Base-by-base conservation (phyloP, 53 echinoderm and acorn worm genomes). In the Hippasteria phrygiana region DNA sequence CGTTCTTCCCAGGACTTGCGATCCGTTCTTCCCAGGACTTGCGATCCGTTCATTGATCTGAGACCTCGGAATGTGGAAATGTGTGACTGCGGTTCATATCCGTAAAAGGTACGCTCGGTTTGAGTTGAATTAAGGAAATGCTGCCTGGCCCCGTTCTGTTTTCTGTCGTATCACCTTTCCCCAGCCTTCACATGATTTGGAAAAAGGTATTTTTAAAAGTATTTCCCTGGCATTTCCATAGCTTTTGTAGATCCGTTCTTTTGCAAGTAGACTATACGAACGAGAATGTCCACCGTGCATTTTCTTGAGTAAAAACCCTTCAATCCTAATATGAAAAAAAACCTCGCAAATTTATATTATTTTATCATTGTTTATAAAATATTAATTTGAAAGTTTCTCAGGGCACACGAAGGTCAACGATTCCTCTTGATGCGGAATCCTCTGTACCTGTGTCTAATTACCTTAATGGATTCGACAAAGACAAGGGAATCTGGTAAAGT, bases 21-120 rank as follows among this genome's bases (percentile, higher is more conserved):
- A n/a, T n/a, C n/a, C n/a, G n/a, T n/a, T 22, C n/a, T 35, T 12
- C 9, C 4, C 3, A 26, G 24, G 73, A 20, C 8, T 22, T 24
- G 73, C 6, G 43, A 22, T 5, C n/a, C 22, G n/a, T 17, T 41
- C 43, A 73, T 27, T 8, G 40, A 70, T 20, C 42, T 20, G 33
- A 42, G 73, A 8, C 73, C 73, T 73, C 1, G 41, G 73, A 73
- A 43, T 66, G 7, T 66, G 67, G 65, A 82, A 66, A 24, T 66
- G 80, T 64, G 43, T 65, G 66, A 82, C 82, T 82, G 22, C 42
- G 32, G 82, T 82, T 82, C 82, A 82, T 27, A 41, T 64, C 82
- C 66, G 34, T 62, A 31, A 36, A 67, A 67, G 36, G 69, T 14
- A 3, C 37, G 36, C 18, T 67, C 36, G 16, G 37, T 2, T 36